Evolutionary conservation across 2,888 invertebrate species (phyloP).

Genomic region (Apamea sordens): DNA sequence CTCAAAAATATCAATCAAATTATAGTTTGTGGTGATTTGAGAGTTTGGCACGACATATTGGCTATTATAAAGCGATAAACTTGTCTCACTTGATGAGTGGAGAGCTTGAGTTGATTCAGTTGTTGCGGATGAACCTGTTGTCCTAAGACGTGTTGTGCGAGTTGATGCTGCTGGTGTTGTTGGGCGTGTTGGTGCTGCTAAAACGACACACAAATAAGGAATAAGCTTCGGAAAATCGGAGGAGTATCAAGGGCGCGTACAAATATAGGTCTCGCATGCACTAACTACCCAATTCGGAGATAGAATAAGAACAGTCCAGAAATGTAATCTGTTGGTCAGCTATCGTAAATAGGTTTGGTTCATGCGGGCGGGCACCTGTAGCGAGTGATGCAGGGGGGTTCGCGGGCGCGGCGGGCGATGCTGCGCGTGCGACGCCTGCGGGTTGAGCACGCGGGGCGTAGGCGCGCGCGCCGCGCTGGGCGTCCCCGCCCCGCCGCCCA

Average conservation of each 20-base stretch:
- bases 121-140: slow-evolving; percentile 81
- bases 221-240: slow-evolving; percentile 46
- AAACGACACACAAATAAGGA: slow-evolving; percentile 47
- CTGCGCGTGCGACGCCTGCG: slow-evolving; percentile 79
- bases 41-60: slow-evolving; percentile 1
- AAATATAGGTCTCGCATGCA: slow-evolving; percentile 43
- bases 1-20: not conserved
- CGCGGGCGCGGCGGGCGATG: slow-evolving; percentile 79
- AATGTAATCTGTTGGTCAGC: slow-evolving; percentile 13
- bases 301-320: slow-evolving; percentile 3
- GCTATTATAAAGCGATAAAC: slow-evolving; percentile 25
- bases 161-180: slow-evolving; percentile 77
- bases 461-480: slow-evolving; percentile 51
- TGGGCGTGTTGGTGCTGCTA: slow-evolving; percentile 66
- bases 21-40: not conserved
- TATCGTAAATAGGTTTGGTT: not conserved
- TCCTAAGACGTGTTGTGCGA: slow-evolving; percentile 79
- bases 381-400: slow-evolving; percentile 73
- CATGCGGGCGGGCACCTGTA: slow-evolving; percentile 71
- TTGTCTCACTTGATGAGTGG: slow-evolving; percentile 80
- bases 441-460: slow-evolving; percentile 80
- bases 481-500: slow-evolving; percentile 33
- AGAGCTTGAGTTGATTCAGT: slow-evolving; percentile 83
- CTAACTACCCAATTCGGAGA: slow-evolving; percentile 33
- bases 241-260: slow-evolving; percentile 13